These are phyloP conservation scores for Melinopterus prodromus DNA, from an alignment of 2,888 invertebrate species.

Conservation along the genomic window DNA sequence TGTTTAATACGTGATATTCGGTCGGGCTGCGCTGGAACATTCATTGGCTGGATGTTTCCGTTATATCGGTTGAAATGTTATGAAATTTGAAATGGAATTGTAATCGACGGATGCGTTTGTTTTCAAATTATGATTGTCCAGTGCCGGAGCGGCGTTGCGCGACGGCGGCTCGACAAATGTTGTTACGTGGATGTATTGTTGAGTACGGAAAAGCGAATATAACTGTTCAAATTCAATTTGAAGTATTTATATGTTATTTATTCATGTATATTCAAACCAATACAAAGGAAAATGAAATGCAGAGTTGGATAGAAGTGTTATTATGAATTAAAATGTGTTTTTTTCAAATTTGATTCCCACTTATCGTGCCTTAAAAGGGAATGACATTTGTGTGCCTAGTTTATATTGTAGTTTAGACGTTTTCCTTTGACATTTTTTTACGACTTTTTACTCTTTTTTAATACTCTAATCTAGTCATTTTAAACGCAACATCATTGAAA, in stretches of 20 bases:
- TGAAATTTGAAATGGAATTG: slow-evolving; percentile 4
- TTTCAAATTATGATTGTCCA: not conserved
- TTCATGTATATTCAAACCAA: not conserved
- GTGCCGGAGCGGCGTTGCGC: not conserved
- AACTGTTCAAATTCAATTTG: not conserved
- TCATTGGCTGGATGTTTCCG: not conserved
- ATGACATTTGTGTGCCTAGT: no score
- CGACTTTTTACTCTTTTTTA: no score
- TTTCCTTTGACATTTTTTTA: no score
- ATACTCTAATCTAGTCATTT: no score
- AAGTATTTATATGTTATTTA: not conserved
- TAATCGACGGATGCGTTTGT: not conserved
- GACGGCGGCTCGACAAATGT: not conserved
- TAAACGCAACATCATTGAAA: no score
- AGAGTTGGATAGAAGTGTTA: no score
- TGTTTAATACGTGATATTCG: not conserved
- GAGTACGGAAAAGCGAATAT: not conserved
- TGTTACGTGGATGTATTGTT: not conserved
- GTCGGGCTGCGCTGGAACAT: not conserved
- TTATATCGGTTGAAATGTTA: not conserved
- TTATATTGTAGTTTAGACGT: no score
- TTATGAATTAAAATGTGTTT: no score
- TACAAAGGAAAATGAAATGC: not conserved
- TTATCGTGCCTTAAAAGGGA: no score
- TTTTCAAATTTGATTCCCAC: no score